phyloP scores from a whole-genome alignment of 35 echinoderm and acorn worm genomes.

The Heliocidaris erythrogramma region DNA sequence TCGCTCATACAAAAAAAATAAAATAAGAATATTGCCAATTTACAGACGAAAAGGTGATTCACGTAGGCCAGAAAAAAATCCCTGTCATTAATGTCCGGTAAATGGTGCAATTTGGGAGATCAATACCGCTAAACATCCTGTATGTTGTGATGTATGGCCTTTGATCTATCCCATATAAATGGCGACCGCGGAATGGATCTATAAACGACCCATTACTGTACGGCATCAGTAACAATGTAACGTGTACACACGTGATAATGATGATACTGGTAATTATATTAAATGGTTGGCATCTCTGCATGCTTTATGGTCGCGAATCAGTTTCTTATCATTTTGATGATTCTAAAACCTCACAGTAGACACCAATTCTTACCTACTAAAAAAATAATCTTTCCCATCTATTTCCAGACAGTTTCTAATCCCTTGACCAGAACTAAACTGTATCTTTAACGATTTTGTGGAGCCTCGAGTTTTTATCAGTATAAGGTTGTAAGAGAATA shows the following conservation, averaged over 20 bases:
- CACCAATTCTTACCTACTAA: no score
- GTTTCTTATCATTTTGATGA: no score
- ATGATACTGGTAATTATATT: conserved; percentile 6
- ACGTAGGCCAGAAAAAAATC: not conserved
- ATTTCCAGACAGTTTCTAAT: no score
- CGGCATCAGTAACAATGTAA: not conserved
- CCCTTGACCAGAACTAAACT: no score
- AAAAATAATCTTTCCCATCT: no score
- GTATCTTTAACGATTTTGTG: no score
- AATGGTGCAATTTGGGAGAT: not conserved
- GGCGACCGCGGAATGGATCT: not conserved
- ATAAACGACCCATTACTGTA: conserved; percentile 1
- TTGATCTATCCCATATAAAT: not conserved
- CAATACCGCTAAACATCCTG: not conserved
- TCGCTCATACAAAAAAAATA: not conserved
- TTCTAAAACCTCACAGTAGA: no score
- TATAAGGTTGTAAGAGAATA: not conserved
- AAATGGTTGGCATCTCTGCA: not conserved
- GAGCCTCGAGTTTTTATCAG: not conserved
- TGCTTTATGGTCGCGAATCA: not conserved
- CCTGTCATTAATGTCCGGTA: not conserved
- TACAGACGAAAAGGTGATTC: not conserved
- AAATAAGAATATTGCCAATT: not conserved
- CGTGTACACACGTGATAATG: not conserved
- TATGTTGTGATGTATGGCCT: not conserved